Evolutionary conservation across 2,888 invertebrate genomes (phyloP).

Genomic region (Homarus gammarus): DNA sequence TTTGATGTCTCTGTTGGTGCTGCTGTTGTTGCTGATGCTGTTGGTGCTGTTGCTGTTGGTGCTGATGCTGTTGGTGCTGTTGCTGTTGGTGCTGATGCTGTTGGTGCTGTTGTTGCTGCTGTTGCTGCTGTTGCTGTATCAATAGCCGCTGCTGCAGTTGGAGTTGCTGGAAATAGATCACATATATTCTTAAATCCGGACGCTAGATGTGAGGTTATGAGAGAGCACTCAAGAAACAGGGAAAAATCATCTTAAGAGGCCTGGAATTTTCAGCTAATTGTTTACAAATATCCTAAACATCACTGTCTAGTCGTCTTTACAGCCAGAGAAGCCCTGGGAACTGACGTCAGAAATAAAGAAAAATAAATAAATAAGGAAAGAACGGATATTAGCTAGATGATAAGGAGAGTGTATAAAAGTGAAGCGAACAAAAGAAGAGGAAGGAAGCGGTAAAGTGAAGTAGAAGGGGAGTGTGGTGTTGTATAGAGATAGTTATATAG

Average conservation of each 20-base stretch:
- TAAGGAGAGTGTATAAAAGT: no score
- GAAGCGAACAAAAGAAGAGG: no score
- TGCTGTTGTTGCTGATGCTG: conserved; percentile 20
- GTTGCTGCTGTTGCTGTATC: conserved; percentile 45
- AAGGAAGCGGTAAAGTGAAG: no score
- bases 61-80: not conserved
- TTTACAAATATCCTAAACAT: no score
- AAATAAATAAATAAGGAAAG: no score
- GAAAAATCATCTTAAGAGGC: not conserved
- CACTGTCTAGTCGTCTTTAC: no score
- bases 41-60: not conserved
- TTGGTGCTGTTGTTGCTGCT: conserved; percentile 31
- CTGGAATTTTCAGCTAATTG: not conserved
- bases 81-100: conserved; percentile 12
- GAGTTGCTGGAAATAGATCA: conserved; percentile 47
- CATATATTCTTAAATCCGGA: not conserved
- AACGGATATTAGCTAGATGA: no score
- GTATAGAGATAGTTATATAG: no score
- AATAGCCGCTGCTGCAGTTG: conserved; percentile 58
- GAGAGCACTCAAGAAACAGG: not conserved
- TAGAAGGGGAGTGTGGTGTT: no score
- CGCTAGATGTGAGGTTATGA: not conserved
- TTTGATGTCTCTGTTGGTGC: not conserved
- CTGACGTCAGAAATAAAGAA: no score
- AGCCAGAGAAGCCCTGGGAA: no score